phyloP scores from a whole-genome alignment of 2,113 vertebrate genomes.

The Erythrocercus mccallii region DNA sequence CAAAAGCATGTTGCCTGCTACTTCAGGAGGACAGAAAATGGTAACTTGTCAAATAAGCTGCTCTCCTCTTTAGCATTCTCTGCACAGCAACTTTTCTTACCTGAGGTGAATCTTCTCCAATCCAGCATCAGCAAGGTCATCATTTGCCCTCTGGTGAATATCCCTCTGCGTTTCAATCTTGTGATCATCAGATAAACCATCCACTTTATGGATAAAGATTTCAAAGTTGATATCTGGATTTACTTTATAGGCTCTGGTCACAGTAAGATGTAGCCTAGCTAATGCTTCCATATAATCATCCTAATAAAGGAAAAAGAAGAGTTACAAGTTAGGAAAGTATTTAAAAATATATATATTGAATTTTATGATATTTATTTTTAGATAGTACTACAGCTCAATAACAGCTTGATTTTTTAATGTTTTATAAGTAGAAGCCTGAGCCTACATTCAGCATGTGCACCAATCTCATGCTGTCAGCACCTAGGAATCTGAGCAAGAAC shows the following conservation, averaged over 20 bases:
- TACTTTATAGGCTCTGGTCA: slow-evolving; percentile 91
- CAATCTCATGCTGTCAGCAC: not conserved
- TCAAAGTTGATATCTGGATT: slow-evolving; percentile 95
- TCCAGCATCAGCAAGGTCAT: slow-evolving; percentile 88
- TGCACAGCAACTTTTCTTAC: slow-evolving; percentile 61
- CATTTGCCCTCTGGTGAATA: slow-evolving; percentile 91
- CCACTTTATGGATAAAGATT: slow-evolving; percentile 96
- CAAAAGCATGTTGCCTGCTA: not conserved
- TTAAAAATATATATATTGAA: not conserved
- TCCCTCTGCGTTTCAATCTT: slow-evolving; percentile 95
- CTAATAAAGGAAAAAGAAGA: slow-evolving; percentile 63
- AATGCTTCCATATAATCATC: slow-evolving; percentile 94
- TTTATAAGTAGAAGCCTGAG: not conserved
- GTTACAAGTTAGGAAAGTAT: not conserved
- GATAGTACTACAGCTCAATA: not conserved
- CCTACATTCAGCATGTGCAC: not conserved
- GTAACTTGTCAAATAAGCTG: not conserved
- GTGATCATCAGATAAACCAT: slow-evolving; percentile 92
- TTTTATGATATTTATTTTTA: not conserved
- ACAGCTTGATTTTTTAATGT: not conserved
- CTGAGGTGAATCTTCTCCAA: slow-evolving; percentile 91
- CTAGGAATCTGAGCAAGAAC: not conserved
- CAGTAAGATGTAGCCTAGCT: slow-evolving; percentile 88
- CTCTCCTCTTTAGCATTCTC: not conserved
- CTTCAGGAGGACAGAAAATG: not conserved